Evolutionary conservation across 2,888 invertebrate species (phyloP).

Genomic region (Corythucha ciliata): DNA sequence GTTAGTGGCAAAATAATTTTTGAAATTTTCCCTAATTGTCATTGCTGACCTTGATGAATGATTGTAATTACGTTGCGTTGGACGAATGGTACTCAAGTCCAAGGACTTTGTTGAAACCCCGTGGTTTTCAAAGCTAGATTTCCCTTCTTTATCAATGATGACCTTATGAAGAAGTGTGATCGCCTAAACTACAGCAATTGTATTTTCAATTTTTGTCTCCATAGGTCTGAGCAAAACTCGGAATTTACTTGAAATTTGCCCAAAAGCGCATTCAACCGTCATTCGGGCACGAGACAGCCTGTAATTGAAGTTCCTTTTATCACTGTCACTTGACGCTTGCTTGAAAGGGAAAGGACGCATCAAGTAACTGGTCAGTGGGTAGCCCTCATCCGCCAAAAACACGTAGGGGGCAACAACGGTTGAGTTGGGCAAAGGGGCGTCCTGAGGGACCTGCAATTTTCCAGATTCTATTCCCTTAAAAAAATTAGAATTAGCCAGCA

Average conservation of each 20-base stretch:
- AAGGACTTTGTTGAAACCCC: too few relatives aligned
- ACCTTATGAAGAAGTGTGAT: neutral
- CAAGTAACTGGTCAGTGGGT: neutral
- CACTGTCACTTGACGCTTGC: too few relatives aligned
- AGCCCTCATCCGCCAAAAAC: constrained; percentile 11
- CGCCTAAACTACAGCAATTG: neutral
- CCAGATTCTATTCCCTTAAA: constrained; percentile 1
- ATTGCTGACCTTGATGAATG: too few relatives aligned
- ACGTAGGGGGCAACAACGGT: constrained; percentile 1
- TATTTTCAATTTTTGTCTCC: neutral
- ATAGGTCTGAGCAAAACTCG: neutral
- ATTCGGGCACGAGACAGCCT: neutral
- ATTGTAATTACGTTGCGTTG: too few relatives aligned
- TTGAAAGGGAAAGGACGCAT: constrained; percentile 9
- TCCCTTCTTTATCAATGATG: neutral
- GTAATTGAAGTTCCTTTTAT: neutral
- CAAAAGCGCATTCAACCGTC: neutral
- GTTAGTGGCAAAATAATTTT: too few relatives aligned
- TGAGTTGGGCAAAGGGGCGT: neutral
- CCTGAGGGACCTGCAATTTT: neutral
- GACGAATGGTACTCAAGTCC: too few relatives aligned
- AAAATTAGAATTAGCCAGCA: neutral
- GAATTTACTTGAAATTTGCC: neutral
- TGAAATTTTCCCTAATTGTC: too few relatives aligned
- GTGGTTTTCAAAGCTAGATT: too few relatives aligned